Conservation (phyloP, 1,140 invertebrate genomes). For the Cydia strobilella region DNA sequence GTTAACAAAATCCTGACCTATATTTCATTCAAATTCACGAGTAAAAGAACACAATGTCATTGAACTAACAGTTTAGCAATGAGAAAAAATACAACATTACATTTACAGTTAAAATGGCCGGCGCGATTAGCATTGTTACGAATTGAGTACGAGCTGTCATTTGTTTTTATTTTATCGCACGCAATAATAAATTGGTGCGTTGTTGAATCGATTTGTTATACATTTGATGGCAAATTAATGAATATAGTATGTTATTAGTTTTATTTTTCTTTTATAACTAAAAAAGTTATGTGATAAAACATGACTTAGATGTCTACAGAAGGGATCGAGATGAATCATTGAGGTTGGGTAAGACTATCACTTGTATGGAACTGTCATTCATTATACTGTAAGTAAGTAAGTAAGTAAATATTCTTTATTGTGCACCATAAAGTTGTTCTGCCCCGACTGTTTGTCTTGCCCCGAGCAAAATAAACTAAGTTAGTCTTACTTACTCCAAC, state of each 20-base stretch:
- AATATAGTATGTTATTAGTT: background rate
- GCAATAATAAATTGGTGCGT: background rate
- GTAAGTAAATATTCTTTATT: too few species aligned
- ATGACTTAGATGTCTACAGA: too few species aligned
- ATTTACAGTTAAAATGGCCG: background rate
- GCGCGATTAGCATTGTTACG: background rate
- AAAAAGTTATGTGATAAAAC: too few species aligned
- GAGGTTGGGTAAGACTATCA: too few species aligned
- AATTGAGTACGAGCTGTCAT: background rate
- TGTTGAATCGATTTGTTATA: background rate
- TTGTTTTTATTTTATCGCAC: background rate
- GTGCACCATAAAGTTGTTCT: too few species aligned
- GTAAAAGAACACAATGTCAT: background rate
- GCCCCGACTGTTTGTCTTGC: too few species aligned
- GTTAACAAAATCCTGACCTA: background rate
- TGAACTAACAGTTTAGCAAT: background rate
- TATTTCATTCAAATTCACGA: background rate
- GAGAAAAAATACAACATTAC: constrained; percentile 12
- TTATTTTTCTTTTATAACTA: background rate
- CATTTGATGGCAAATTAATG: constrained; percentile 9
- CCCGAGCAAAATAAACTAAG: too few species aligned
- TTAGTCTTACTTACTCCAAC: too few species aligned
- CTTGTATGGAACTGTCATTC: too few species aligned
- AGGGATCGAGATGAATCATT: too few species aligned
- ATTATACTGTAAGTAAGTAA: too few species aligned